A percentile compares a stretch with the other conserved stretches of the same genome.
phyloP scores from a whole-genome alignment of 2,888 invertebrate genomes.

The Cheilosia vernalis region DNA sequence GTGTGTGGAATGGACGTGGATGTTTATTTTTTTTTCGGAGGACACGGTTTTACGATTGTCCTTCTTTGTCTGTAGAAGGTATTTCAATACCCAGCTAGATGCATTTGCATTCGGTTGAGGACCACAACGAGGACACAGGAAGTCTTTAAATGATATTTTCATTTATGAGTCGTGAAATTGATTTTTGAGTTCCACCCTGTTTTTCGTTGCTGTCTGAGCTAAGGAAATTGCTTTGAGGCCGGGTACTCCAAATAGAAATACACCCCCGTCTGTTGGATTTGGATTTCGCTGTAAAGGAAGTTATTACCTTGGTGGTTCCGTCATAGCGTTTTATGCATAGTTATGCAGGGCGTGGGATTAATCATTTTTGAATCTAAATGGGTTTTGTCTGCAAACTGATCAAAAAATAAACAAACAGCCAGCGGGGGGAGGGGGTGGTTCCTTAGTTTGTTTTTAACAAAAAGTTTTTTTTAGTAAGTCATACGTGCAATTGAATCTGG shows the following conservation, averaged over 20 bases:
- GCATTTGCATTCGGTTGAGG: slow-evolving; percentile 65
- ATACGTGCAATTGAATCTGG: no score
- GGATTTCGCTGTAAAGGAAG: slow-evolving; percentile 25
- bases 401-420: not conserved
- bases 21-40: slow-evolving; percentile 25
- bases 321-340: slow-evolving; percentile 10
- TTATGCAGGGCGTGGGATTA: not conserved
- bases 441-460: no score
- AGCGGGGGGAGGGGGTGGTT: no score
- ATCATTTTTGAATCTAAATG: not conserved
- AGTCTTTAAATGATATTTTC: slow-evolving; percentile 64
- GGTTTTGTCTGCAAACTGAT: not conserved
- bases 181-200: slow-evolving; percentile 38
- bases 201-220: not conserved
- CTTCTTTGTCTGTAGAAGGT: slow-evolving; percentile 47
- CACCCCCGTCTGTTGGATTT: not conserved
- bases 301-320: slow-evolving; percentile 37
- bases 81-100: slow-evolving; percentile 53
- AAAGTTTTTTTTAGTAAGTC: no score
- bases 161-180: slow-evolving; percentile 61
- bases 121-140: slow-evolving; percentile 55
- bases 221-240: slow-evolving; percentile 7
- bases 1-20: not conserved
- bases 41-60: slow-evolving; percentile 58
- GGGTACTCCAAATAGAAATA: slow-evolving; percentile 1